These are phyloP conservation scores for Pangasius djambal DNA, from an alignment of 2,797 vertebrate genomes.

Conservation along the genomic window DNA sequence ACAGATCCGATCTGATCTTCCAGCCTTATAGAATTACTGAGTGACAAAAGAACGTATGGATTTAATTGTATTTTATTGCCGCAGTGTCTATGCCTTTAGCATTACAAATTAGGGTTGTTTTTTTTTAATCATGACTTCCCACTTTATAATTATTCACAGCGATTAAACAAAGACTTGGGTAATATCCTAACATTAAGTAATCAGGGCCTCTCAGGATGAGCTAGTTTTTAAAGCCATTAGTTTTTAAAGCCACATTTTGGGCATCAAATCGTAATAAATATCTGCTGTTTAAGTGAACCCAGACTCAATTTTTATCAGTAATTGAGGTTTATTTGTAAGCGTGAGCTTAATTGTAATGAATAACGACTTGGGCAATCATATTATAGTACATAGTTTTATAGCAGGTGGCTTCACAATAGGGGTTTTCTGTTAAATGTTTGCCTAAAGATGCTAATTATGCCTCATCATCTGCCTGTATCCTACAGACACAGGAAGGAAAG, in stretches of 20 bases:
- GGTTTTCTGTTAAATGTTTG: slow-evolving; percentile 36
- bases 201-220: neutral
- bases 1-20: slow-evolving; percentile 34
- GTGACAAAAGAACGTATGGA: neutral
- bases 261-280: neutral
- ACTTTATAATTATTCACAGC: neutral
- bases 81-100: neutral
- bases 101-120: neutral
- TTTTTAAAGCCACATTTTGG: neutral
- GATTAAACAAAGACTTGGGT: neutral
- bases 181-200: neutral
- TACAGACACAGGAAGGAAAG: slow-evolving; percentile 18
- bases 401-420: slow-evolving; percentile 32
- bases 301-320: neutral
- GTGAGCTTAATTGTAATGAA: neutral
- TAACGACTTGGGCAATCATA: slow-evolving; percentile 29
- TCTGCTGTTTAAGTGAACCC: neutral
- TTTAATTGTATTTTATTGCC: neutral
- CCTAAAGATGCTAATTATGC: slow-evolving; percentile 30
- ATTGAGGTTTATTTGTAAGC: neutral
- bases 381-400: slow-evolving; percentile 19
- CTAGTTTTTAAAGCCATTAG: neutral
- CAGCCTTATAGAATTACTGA: neutral
- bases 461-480: slow-evolving; percentile 7
- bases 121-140: neutral